phyloP scores from a whole-genome alignment of 2,888 invertebrate species.

The Pharmacophagus antenor region DNA sequence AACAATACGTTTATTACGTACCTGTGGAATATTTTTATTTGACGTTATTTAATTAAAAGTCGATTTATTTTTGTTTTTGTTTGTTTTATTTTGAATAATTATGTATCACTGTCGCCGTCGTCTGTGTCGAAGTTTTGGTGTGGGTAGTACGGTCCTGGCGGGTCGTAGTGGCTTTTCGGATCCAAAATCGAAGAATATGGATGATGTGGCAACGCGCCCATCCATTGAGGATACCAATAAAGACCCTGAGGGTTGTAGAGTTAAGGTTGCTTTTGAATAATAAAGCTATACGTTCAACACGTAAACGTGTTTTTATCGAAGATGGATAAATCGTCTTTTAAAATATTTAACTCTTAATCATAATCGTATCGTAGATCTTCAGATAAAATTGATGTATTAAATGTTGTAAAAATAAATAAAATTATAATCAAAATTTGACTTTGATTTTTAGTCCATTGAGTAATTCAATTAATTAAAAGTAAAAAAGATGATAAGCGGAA shows the following conservation, averaged over 20 bases:
- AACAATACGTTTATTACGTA: background rate
- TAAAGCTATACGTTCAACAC: background rate
- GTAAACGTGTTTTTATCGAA: background rate
- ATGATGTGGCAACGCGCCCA: conserved; percentile 66
- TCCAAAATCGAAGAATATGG: conserved; percentile 51
- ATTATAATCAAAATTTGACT: no score
- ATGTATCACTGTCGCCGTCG: conserved; percentile 47
- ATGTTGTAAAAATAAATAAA: no score
- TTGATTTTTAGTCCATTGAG: no score
- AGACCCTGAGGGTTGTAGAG: conserved; percentile 51
- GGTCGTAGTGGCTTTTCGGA: conserved; percentile 45
- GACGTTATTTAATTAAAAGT: conserved; percentile 1
- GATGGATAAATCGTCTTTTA: background rate
- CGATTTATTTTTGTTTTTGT: background rate
- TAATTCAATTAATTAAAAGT: no score
- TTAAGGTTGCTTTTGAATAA: background rate
- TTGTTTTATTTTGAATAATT: conserved; percentile 8
- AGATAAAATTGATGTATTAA: background rate
- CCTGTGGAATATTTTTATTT: background rate
- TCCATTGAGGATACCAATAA: conserved; percentile 77
- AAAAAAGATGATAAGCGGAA: no score
- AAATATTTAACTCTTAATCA: background rate
- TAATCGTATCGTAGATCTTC: background rate
- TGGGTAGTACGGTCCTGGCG: conserved; percentile 53
- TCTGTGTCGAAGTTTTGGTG: conserved; percentile 56